Conservation (phyloP, 1,140 invertebrate species). For the Macrobrachium rosenbergii region DNA sequence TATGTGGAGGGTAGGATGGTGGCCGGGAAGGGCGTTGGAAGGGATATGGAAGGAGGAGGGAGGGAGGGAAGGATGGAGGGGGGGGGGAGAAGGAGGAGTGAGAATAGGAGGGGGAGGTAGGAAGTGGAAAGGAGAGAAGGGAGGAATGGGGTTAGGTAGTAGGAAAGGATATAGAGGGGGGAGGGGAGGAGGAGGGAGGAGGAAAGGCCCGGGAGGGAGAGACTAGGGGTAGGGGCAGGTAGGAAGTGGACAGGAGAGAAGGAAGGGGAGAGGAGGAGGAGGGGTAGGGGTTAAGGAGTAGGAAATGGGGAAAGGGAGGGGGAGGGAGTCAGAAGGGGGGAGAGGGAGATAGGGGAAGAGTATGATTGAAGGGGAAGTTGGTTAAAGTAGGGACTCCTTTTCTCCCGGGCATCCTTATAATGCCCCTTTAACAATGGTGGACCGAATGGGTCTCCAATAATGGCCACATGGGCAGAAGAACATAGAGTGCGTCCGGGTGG, state of each 20-base stretch:
- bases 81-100: no score
- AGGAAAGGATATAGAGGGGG: neutral
- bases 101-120: neutral
- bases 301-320: neutral
- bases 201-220: neutral
- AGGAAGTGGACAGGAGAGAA: neutral
- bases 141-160: neutral
- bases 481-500: neutral
- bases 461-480: conserved; percentile 18
- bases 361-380: neutral
- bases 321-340: neutral
- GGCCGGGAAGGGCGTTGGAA: neutral
- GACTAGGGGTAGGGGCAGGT: neutral
- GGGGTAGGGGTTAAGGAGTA: neutral
- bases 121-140: neutral
- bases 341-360: neutral
- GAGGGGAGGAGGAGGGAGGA: neutral
- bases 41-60: no score
- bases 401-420: conserved; percentile 1
- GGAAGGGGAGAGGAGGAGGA: no score
- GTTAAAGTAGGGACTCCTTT: neutral
- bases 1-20: neutral
- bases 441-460: neutral
- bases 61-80: neutral
- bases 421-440: neutral